Evolutionary conservation across 2,113 vertebrate genomes (phyloP), one percentile per base, ranked within the genome.

Genomic region (Laterallus jamaicensis): DNA sequence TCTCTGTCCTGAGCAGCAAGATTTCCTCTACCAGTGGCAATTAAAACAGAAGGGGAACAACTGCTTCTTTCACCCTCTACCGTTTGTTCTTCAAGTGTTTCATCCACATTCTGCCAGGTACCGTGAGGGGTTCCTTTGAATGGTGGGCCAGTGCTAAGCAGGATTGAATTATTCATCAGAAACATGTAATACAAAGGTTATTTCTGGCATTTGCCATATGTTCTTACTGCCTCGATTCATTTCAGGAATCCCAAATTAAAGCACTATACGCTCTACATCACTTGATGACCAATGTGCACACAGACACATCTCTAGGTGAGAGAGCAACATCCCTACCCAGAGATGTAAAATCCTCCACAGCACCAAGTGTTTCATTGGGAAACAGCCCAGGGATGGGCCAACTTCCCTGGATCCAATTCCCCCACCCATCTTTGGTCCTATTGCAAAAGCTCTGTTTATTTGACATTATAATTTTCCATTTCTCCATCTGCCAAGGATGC

Each of bases 161-260:
- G 77, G 87, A 69, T 47, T 86, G 95, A 97, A 98, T 98, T 95
- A 97, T 97, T 97, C 97, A 97, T 94, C 95, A 97, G 92, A 55
- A 95, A 81, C 2, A 22, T 59, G 96, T 55, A 89, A 96, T 1
- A 86, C 2, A 49, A 95, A 93, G 94, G n/a, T 93, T 97, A 92
- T 92, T 97, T 67, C 91, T 97, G 95, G 95, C 88, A 17, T 75
- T 54, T 58, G 91, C 89, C 84, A 62, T 71, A 71, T 60, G 95
- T 91, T 96, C 90, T 91, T 59, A 22, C 83, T 63, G 80, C 92
- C 69, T 94, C 70, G 19, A 40, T 16, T 96, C 94, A 68, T 93
- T 87, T 52, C 92, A 93, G 93, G 81, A 86, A 93, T 92, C 93
- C 91, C 97, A 91, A 73, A 88, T 89, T 35, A 54, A 47, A 47